Evolutionary conservation across 2,113 vertebrate species (phyloP).

Genomic region (Eurypyga helias): DNA sequence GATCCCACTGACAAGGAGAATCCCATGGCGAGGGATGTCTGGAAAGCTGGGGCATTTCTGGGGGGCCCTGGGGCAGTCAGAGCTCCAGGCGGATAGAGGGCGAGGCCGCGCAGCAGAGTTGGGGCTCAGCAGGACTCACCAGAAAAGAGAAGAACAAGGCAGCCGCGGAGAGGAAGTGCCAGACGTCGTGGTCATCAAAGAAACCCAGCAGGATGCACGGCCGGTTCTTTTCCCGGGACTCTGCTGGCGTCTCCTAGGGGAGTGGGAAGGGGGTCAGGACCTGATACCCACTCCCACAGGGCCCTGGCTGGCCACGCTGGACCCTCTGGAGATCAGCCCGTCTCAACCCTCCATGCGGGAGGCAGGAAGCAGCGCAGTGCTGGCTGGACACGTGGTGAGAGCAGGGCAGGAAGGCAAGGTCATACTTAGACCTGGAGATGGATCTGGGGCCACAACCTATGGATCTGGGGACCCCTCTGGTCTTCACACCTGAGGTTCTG

Average conservation of each 20-base stretch:
- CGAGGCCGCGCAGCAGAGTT: not conserved
- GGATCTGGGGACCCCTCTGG: not conserved
- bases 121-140: conserved; percentile 67
- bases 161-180: conserved; percentile 83
- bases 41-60: not conserved
- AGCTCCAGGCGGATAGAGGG: not conserved
- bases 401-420: not conserved
- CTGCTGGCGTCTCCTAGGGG: conserved; percentile 78
- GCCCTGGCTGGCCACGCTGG: not conserved
- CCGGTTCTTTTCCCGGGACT: conserved; percentile 81
- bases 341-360: not conserved
- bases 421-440: not conserved
- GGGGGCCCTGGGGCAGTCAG: not conserved
- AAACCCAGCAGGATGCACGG: conserved; percentile 78
- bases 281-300: not conserved
- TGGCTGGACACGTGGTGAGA: not conserved
- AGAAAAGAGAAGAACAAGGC: conserved; percentile 86
- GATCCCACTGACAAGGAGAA: not conserved
- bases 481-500: not conserved
- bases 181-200: conserved; percentile 84
- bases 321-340: not conserved
- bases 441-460: not conserved
- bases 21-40: not conserved
- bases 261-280: not conserved
- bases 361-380: not conserved